These are phyloP conservation scores for Pterobdella sp. DNA, from an alignment of 2,888 invertebrate genomes.

Conservation along the genomic window DNA sequence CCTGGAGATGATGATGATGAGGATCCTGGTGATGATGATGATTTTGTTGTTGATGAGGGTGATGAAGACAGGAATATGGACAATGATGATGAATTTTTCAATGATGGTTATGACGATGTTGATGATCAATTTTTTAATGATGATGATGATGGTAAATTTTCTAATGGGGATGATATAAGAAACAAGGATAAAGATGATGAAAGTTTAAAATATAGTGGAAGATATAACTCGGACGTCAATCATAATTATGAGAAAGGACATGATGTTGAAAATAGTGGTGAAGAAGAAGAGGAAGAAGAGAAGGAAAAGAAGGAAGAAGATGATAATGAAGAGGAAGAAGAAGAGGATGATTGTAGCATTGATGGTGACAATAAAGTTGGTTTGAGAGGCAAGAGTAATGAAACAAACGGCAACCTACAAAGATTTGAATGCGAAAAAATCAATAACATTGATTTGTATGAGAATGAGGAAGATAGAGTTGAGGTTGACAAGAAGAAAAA, in stretches of 20 bases:
- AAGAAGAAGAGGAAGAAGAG: conserved; percentile 1
- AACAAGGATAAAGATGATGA: background rate
- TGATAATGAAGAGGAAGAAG: background rate
- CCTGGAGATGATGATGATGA: conserved; percentile 7
- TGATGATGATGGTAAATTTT: background rate
- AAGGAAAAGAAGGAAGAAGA: background rate
- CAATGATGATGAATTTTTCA: background rate
- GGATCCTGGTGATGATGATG: conserved; percentile 4
- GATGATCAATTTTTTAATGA: background rate
- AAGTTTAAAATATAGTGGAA: background rate
- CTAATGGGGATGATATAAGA: background rate
- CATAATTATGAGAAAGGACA: background rate
- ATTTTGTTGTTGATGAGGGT: background rate
- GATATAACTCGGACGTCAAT: background rate
- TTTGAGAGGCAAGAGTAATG: too few species aligned
- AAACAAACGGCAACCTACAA: too few species aligned
- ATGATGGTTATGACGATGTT: background rate
- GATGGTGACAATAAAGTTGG: too few species aligned
- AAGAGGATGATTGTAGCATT: too few species aligned
- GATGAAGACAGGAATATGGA: background rate
- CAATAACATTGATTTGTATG: background rate
- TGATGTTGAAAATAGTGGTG: background rate
- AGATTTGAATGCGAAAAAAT: too few species aligned
- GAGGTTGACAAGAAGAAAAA: background rate
- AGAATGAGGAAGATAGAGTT: background rate